Evolutionary conservation across 2,888 invertebrate genomes (phyloP), one percentile per base, ranked within the genome.

Genomic region (Slavum lentiscoides): DNA sequence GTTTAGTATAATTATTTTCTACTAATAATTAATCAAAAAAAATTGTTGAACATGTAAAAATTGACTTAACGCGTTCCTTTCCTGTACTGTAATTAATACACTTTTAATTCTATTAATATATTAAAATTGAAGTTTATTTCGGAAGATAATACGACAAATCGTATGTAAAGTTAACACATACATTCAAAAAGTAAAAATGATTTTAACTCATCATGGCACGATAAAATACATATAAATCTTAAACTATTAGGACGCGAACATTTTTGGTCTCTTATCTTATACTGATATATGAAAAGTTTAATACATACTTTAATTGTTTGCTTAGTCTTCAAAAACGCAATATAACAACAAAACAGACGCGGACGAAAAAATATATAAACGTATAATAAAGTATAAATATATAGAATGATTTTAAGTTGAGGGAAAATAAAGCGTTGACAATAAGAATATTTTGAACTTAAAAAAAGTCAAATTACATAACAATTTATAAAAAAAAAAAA

Each of bases 191-290:
- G 55, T 55, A 49, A 43, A 37, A 37, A 49, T n/a, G 19, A 67
- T 55, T 55, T 30, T 55, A 55, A 55, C 55, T 55, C 30, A 69
- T 55, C 30, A 69, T 69, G 69, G 69, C 69, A 69, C 69, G 69
- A 55, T 55, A 30, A 55, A 67, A 67, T 21, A 67, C 55, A 55
- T n/a, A 67, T 67, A n/a, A 67, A 49, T 49, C 2, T 43, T n/a
- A 49, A n/a, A 49, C 49, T 15, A 13, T 11, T 13, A 49, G 49
- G 49, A 49, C 15, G 15, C 49, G 49, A 1, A 49, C 15, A 1
- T 13, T 21, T 53, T 55, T 30, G 23, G 30, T 55, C 19, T 55
- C 15, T 55, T n/a, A 19, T 66, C 9, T 39, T 19, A 67, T 21
- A 21, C n/a, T n/a, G 2, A n/a, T 15, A 15, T 43, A n/a, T 11